A percentile compares a stretch with the other conserved stretches of the same genome.
phyloP scores from a whole-genome alignment of 2,888 invertebrate genomes.

The Oscheius sp. region DNA sequence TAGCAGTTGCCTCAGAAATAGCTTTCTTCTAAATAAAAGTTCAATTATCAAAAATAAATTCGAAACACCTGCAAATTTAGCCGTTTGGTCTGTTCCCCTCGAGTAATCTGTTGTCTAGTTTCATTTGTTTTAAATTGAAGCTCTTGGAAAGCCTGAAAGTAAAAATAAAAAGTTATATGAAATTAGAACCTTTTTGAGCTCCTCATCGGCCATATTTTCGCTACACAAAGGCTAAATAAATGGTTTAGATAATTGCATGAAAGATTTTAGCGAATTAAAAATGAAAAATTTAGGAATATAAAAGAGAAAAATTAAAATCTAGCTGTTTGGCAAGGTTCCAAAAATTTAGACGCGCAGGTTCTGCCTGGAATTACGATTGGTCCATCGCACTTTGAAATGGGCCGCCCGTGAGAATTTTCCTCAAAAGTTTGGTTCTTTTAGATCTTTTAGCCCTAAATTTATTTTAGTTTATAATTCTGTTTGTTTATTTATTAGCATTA shows the following conservation, averaged over 20 bases:
- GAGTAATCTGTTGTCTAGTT: constrained; percentile 43
- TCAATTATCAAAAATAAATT: background rate
- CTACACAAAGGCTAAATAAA: no score
- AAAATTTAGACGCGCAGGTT: background rate
- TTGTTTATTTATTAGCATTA: no score
- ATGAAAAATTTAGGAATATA: background rate
- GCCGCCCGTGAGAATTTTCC: background rate
- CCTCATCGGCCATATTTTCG: constrained; percentile 50
- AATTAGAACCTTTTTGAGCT: constrained; percentile 37
- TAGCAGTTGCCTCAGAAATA: constrained; percentile 39
- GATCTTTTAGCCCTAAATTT: no score
- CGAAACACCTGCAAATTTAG: constrained; percentile 34
- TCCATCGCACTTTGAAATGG: background rate
- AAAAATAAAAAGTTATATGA: constrained; percentile 11
- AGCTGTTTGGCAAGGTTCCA: background rate
- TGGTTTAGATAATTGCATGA: no score
- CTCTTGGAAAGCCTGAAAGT: constrained; percentile 52
- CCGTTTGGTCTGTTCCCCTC: constrained; percentile 46
- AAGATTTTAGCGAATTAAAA: no score
- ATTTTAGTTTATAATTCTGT: no score
- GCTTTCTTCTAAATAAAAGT: constrained; percentile 35
- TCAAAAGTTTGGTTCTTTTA: no score
- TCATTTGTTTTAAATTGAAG: constrained; percentile 54
- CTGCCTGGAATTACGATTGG: background rate
- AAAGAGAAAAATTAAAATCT: background rate